A percentile compares a stretch with the other conserved stretches of the same genome.
Conservation (phyloP, 2,888 invertebrate genomes). For the Hyalella azteca region DNA sequence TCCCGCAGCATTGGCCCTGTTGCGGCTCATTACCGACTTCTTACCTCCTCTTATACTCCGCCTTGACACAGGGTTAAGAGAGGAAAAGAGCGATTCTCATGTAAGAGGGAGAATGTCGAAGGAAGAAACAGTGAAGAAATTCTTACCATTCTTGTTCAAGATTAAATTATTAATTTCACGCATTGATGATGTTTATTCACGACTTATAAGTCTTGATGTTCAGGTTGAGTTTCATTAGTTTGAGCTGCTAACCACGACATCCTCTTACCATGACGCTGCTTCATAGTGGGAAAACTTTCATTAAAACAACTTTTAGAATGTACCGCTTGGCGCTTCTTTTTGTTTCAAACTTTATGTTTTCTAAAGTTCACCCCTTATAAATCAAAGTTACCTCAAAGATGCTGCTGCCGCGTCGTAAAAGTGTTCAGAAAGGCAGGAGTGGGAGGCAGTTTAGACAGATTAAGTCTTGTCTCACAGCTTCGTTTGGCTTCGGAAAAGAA, state of each 20-base stretch:
- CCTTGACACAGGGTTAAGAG: too few relatives aligned
- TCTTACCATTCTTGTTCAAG: too few relatives aligned
- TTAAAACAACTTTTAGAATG: conserved; percentile 2
- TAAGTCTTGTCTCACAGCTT: background rate
- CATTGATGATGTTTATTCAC: too few relatives aligned
- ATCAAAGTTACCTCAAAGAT: conserved; percentile 13
- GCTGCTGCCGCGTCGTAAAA: background rate
- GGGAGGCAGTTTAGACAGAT: background rate
- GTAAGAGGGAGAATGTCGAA: too few relatives aligned
- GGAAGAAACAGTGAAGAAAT: too few relatives aligned
- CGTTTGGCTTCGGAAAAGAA: too few relatives aligned
- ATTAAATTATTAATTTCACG: too few relatives aligned
- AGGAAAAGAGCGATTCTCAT: too few relatives aligned
- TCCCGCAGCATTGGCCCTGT: background rate
- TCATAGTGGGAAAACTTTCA: conserved; percentile 6
- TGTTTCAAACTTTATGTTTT: background rate
- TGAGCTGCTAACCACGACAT: background rate
- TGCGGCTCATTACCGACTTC: conserved; percentile 15
- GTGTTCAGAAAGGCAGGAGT: background rate
- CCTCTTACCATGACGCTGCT: too few relatives aligned
- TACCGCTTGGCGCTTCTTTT: conserved; percentile 4
- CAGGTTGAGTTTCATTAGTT: background rate
- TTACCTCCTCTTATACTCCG: too few relatives aligned
- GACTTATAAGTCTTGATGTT: too few relatives aligned
- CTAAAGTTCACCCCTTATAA: background rate